phyloP scores from a whole-genome alignment of 2,797 vertebrate genomes.

The Falco novaeseelandiae region DNA sequence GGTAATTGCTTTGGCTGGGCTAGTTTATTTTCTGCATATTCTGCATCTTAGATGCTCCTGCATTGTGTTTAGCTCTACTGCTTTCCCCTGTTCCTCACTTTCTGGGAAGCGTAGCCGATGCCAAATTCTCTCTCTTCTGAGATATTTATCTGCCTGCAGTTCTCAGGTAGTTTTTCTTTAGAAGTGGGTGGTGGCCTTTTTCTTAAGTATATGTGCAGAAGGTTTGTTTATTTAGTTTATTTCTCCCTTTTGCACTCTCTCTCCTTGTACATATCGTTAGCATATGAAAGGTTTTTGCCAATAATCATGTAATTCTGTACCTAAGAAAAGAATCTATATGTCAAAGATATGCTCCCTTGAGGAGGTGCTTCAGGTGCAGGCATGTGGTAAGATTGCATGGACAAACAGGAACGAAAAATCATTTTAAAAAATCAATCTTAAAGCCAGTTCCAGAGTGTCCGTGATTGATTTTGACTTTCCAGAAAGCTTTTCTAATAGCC shows the following conservation, averaged over 20 bases:
- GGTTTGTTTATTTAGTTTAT: neutral
- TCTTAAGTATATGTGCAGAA: neutral
- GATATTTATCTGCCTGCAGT: neutral
- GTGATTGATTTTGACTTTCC: neutral
- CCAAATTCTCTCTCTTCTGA: neutral
- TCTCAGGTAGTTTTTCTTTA: neutral
- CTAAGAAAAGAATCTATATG: neutral
- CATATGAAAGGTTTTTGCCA: neutral
- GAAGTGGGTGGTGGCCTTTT: neutral
- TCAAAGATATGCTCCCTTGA: neutral
- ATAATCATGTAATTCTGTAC: neutral
- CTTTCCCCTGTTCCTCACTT: neutral
- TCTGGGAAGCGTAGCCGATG: neutral
- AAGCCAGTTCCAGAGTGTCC: neutral
- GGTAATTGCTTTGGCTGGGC: neutral
- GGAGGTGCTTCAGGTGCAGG: neutral
- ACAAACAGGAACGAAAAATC: neutral
- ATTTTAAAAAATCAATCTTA: neutral
- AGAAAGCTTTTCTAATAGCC: neutral
- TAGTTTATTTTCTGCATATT: neutral
- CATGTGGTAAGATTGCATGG: accelerated
- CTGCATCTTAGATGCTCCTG: neutral
- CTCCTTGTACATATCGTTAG: neutral
- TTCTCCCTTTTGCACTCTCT: neutral
- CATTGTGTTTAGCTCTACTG: neutral